Percentiles rank a stretch among this genome's conserved stretches.
Evolutionary conservation across 2,797 vertebrate species (phyloP).

Genomic region (Zalophus californianus): DNA sequence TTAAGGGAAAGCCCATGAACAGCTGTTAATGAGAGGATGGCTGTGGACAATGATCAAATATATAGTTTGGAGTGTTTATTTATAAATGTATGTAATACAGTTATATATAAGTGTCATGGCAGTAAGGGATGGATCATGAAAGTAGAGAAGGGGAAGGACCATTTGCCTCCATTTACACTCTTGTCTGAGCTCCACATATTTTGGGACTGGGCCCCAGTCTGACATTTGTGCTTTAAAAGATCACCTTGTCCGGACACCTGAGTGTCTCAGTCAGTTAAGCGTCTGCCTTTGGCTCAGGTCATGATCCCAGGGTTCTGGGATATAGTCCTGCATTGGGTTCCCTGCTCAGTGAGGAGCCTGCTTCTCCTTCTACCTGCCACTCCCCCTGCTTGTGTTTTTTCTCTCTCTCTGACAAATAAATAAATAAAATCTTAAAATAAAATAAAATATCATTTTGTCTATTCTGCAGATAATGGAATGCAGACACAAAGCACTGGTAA

Average conservation of each 20-base stretch:
- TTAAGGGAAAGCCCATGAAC: background rate
- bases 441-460: background rate
- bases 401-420: too few relatives aligned
- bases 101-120: background rate
- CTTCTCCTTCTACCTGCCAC: too few relatives aligned
- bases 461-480: background rate
- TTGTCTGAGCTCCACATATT: background rate
- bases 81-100: background rate
- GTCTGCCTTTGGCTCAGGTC: too few relatives aligned
- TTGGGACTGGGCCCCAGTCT: background rate
- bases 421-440: too few relatives aligned
- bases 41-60: background rate
- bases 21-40: background rate
- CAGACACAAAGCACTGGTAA: background rate
- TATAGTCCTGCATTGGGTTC: too few relatives aligned
- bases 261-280: too few relatives aligned
- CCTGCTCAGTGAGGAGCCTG: too few relatives aligned
- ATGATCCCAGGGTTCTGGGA: too few relatives aligned
- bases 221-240: background rate
- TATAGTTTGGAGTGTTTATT: background rate
- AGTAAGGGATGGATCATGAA: background rate
- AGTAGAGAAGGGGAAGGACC: background rate
- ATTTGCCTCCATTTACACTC: background rate
- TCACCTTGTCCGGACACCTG: background rate
- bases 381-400: too few relatives aligned